phyloP scores from a whole-genome alignment of 2,113 vertebrate genomes.

The Galbula dea region DNA sequence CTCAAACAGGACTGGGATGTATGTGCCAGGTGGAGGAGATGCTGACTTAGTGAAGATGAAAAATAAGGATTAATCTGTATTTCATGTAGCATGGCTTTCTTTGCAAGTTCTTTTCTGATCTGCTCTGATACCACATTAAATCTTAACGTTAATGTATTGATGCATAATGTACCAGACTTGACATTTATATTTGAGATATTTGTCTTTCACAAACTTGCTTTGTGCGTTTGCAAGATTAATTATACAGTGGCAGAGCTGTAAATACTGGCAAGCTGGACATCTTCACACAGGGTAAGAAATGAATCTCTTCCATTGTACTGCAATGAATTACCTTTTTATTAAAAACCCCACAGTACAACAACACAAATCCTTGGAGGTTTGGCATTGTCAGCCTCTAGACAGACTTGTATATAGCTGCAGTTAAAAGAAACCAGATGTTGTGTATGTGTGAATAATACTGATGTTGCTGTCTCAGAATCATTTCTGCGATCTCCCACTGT shows the following conservation, averaged over 20 bases:
- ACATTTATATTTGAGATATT: not conserved
- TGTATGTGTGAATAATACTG: not conserved
- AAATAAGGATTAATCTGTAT: not conserved
- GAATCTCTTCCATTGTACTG: not conserved
- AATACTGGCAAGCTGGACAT: constrained; percentile 17
- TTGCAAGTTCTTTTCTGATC: not conserved
- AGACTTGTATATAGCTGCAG: not conserved
- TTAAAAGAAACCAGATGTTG: not conserved
- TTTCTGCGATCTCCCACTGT: not conserved
- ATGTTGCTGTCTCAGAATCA: not conserved
- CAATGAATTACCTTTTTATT: constrained; percentile 5
- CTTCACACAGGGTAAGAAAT: not conserved
- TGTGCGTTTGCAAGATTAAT: not conserved
- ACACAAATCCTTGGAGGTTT: not conserved
- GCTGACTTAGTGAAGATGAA: not conserved
- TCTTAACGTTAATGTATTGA: not conserved
- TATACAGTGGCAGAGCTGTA: not conserved
- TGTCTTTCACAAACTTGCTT: not conserved
- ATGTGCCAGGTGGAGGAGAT: not conserved
- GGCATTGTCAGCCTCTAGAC: not conserved
- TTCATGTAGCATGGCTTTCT: not conserved
- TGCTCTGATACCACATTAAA: not conserved
- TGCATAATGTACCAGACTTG: not conserved
- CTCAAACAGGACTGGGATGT: not conserved
- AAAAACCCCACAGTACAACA: not conserved